Evolutionary conservation across 1,140 invertebrate genomes (phyloP), one percentile per base, ranked within the genome.

Genomic region (Atta colombica): DNA sequence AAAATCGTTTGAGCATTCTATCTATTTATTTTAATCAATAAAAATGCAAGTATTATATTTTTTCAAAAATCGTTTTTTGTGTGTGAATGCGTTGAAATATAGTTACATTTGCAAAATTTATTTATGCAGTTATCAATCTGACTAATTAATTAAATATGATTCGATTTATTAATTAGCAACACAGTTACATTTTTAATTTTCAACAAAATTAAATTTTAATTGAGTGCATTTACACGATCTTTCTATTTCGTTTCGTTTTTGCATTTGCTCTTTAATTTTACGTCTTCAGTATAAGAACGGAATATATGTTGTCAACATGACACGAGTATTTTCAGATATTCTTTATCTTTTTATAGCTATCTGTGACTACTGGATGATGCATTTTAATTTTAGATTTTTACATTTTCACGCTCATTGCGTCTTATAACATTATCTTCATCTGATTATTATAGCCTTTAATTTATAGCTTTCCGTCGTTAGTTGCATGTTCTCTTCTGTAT

Each of bases 331-430:
- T 14, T 68, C n/a, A 18, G 21, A 55, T 35, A 5, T 75, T 18
- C 14, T 35, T 21, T 66, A 18, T 51, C 28, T 78, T 28, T n/a
- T 78, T 8, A 49, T 51, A 39, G 16, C 45, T n/a, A 25, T 60
- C 14, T 39, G 7, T 60, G 14, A 60, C 3, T 60, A 35, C 7
- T 68, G 35, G 7, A 80, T 28, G 8, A 10, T 25, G n/a, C 21
- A 55, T 71, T 69, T 14, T 71, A 81, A 81, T 28, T 65, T 63
- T 35, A 66, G 3, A 28, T 14, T n/a, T 69, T 58, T 58, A 21
- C 16, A 45, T 71, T 25, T 71, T 58, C 21, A 14, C 2, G 8
- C 45, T 53, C 14, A 49, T 35, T 69, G 4, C 18, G 45, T 55
- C 16, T 55, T 69, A 21, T 18, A 58, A 45, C 14, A 8, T 25